Evolutionary conservation across 2,888 invertebrate species (phyloP).

Genomic region (Drosophila mimetica): DNA sequence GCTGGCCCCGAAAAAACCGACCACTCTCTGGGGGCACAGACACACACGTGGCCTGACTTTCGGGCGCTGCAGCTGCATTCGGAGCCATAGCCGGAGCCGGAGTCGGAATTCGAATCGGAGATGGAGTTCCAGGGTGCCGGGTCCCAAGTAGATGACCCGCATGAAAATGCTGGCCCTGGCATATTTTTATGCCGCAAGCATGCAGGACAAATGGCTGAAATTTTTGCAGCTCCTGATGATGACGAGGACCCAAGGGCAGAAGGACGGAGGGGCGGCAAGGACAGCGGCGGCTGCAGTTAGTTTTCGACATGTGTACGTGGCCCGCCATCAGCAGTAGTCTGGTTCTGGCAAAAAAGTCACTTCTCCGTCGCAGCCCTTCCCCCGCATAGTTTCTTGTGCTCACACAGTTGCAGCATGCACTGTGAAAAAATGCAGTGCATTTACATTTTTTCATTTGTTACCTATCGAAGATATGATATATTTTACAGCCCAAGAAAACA

Average conservation of each 20-base stretch:
- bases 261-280: conserved; percentile 32
- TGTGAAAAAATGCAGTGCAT: not conserved
- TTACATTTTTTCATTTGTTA: not conserved
- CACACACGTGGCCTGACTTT: conserved; percentile 65
- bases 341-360: conserved; percentile 45
- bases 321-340: conserved; percentile 59
- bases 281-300: conserved; percentile 66
- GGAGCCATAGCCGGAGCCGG: conserved; percentile 13
- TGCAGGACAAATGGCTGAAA: conserved; percentile 79
- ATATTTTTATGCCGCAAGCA: conserved; percentile 82
- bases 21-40: conserved; percentile 55
- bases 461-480: too few relatives aligned
- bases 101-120: conserved; percentile 11
- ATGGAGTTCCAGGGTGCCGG: conserved; percentile 16
- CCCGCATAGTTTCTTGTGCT: conserved; percentile 34
- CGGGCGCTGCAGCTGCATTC: conserved; percentile 41
- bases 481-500: too few relatives aligned
- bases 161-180: conserved; percentile 81
- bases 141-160: conserved; percentile 73
- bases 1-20: conserved; percentile 36
- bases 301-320: conserved; percentile 77
- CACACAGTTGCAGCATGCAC: conserved; percentile 29
- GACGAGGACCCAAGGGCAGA: conserved; percentile 30
- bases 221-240: conserved; percentile 75
- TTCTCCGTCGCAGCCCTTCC: conserved; percentile 44